Conservation (phyloP, 2,888 invertebrate species). For the Habroteleia sp. region DNA sequence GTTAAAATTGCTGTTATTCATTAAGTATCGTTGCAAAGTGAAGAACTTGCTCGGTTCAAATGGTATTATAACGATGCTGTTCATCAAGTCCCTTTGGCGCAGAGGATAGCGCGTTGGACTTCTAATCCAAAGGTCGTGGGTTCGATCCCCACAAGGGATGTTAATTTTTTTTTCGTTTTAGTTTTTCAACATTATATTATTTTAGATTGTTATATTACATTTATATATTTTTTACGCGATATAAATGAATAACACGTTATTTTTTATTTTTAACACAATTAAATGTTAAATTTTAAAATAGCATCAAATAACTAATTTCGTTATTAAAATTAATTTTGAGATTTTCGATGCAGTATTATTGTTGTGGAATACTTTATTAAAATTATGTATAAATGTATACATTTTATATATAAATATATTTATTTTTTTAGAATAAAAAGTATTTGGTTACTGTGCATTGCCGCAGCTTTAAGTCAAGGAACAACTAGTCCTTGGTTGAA, state of each 20-base stretch:
- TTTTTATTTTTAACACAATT: no score
- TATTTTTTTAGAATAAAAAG: slow-evolving; percentile 65
- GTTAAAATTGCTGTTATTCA: not conserved
- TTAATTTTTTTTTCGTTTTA: slow-evolving; percentile 25
- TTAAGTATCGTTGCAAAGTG: not conserved
- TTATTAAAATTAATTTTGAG: no score
- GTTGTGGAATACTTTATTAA: no score
- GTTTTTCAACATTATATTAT: no score
- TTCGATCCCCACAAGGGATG: slow-evolving; percentile 81
- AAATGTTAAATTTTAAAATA: no score
- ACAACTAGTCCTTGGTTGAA: slow-evolving; percentile 74
- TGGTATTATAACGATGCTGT: slow-evolving; percentile 11
- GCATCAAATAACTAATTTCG: no score
- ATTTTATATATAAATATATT: not conserved
- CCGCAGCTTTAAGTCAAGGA: slow-evolving; percentile 72
- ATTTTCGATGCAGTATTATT: no score
- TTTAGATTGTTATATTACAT: no score
- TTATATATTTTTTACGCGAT: no score
- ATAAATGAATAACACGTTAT: no score
- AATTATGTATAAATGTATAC: not conserved
- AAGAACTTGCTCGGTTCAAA: slow-evolving; percentile 3
- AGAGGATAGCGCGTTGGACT: slow-evolving; percentile 81
- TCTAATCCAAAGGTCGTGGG: slow-evolving; percentile 81
- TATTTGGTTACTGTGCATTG: slow-evolving; percentile 70
- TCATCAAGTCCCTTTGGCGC: slow-evolving; percentile 78